Evolutionary conservation across 2,888 invertebrate species (phyloP), one percentile per base, ranked within the genome.

Genomic region (Dromius quadrimaculatus): DNA sequence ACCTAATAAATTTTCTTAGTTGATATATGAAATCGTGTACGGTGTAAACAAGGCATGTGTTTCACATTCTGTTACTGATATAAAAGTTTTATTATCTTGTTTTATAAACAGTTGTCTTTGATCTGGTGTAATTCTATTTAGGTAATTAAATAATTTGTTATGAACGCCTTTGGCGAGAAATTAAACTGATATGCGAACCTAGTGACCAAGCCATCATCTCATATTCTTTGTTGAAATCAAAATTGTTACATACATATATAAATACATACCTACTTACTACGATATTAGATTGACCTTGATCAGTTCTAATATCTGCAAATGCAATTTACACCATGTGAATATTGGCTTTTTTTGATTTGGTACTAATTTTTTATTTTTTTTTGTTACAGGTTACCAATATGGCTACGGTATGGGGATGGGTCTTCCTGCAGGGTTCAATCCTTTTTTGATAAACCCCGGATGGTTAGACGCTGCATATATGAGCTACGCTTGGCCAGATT

Each of bases 391-490:
- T 86, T 93, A 90, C 80, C 92, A 92, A 72, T 93, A 92, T 79
- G 91, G 91, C 28, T 91, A 92, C 81, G 85, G 85, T 23, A 81
- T 87, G 3, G 85, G 85, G 11, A 76, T 83, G 41, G 85, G 86
- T 63, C 75, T 83, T 66, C 91, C 91, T 1, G 90, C 89, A 38
- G 88, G 88, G 17, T 92, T 92, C 80, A 91, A 90, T 77, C 92
- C 92, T 1, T 92, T 93, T 81, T 85, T 95, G 73, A 83, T 94
- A 70, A 92, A 92, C 78, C 91, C 93, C 0, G 91, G 91, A 32
- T 94, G 94, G 92, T 83, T 95, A 75, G 95, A 95, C 79, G 91
- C 92, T 1, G 91, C 92, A 2, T 93, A 93, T 81, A 87, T 93
- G 83, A 89, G 90, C 77, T 93, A 93, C 80, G 87, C 85, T 0